A percentile compares a stretch with the other conserved stretches of the same genome.
Evolutionary conservation across 64 coral and sea anemone genomes (phyloP).

Genomic region (Actinia tenebrosa): DNA sequence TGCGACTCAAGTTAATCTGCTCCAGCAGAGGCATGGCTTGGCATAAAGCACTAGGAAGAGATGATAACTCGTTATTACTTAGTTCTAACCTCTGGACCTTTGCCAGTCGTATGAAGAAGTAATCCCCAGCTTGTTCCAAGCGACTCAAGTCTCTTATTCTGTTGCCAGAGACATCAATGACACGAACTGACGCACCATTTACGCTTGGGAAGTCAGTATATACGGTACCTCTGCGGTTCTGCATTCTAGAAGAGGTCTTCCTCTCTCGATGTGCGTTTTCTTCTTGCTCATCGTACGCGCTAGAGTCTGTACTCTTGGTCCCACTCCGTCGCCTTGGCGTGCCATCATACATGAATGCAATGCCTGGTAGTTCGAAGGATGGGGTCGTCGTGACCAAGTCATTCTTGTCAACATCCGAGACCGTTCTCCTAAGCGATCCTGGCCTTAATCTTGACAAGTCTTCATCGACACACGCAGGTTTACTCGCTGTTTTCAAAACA

Average conservation of each 20-base stretch:
- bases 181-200: slow-evolving; percentile 49
- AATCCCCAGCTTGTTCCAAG: slow-evolving; percentile 42
- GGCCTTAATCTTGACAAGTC: not conserved
- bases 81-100: slow-evolving; percentile 89
- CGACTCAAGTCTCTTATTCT: slow-evolving; percentile 45
- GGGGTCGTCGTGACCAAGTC: not conserved
- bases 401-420: not conserved
- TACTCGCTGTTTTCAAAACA: not conserved
- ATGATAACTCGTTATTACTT: slow-evolving; percentile 62
- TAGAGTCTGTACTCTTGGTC: not conserved
- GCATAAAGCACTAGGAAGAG: slow-evolving; percentile 53
- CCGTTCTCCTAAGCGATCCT: not conserved
- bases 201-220: not conserved
- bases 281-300: not conserved
- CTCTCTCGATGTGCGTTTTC: not conserved
- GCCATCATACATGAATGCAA: not conserved
- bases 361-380: not conserved
- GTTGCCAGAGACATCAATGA: slow-evolving; percentile 81
- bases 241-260: not conserved
- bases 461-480: not conserved
- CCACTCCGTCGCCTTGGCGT: not conserved
- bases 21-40: slow-evolving; percentile 67
- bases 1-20: slow-evolving; percentile 71
- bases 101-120: slow-evolving; percentile 33
- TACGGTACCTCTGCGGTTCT: not conserved